Conservation (phyloP, 2,888 invertebrate genomes). For the Aleiodes leptofemur region DNA sequence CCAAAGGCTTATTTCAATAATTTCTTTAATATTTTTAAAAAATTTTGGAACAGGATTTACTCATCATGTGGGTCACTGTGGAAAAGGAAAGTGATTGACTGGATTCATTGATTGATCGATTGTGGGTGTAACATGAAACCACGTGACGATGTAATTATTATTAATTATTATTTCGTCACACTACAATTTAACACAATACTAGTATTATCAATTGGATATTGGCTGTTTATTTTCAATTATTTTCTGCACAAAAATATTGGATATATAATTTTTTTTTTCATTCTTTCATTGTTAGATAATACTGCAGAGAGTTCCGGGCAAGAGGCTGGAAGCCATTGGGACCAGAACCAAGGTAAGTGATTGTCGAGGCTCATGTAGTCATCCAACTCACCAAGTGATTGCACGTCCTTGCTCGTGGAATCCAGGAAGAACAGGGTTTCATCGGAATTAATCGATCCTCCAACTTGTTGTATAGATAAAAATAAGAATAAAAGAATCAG, state of each 20-base stretch:
- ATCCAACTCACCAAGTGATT: conserved; percentile 51
- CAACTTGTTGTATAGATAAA: neutral
- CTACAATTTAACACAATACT: conserved; percentile 1
- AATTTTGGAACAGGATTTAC: conserved; percentile 50
- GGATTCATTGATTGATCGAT: neutral
- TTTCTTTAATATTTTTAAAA: too few species aligned
- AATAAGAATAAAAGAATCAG: neutral
- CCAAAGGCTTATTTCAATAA: too few species aligned
- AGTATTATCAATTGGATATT: neutral
- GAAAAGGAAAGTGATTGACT: conserved; percentile 71
- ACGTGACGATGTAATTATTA: too few species aligned
- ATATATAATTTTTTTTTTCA: neutral
- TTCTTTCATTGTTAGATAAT: too few species aligned
- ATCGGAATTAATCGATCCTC: conserved; percentile 40
- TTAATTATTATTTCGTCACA: conserved; percentile 36
- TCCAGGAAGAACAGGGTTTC: conserved; percentile 65
- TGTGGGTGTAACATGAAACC: conserved; percentile 35
- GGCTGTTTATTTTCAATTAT: too few species aligned
- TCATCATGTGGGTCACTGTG: conserved; percentile 71
- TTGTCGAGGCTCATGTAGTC: conserved; percentile 43
- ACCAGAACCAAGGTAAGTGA: too few species aligned
- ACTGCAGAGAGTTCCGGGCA: too few species aligned
- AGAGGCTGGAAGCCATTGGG: too few species aligned
- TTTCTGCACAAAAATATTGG: neutral
- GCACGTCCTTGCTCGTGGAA: conserved; percentile 67